phyloP scores from a whole-genome alignment of 1,140 invertebrate genomes.

The Megalopta genalis region DNA sequence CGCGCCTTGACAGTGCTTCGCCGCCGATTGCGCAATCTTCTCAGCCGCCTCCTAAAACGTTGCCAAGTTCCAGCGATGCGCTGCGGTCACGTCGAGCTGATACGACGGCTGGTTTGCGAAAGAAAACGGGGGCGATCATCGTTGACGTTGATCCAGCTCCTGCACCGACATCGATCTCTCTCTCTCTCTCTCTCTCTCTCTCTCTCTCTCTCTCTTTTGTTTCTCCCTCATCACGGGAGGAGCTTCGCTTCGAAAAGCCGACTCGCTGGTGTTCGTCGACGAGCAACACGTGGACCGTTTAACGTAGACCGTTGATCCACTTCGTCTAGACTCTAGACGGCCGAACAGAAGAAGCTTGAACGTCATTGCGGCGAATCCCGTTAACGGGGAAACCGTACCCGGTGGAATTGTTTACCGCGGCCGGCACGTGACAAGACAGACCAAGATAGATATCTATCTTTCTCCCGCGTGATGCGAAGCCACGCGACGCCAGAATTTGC shows the following conservation, averaged over 20 bases:
- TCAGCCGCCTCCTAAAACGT: background rate
- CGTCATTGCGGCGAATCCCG: conserved; percentile 56
- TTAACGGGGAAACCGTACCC: conserved; percentile 64
- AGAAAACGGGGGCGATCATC: too few relatives aligned
- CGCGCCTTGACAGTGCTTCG: background rate
- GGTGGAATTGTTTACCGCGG: conserved; percentile 31
- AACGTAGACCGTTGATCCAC: conserved; percentile 35
- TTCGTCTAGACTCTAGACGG: conserved; percentile 57
- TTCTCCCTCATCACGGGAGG: too few relatives aligned
- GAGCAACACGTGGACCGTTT: conserved; percentile 52
- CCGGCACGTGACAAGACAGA: background rate
- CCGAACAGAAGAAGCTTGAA: conserved; percentile 39
- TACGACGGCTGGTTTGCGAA: too few relatives aligned
- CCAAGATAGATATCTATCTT: background rate
- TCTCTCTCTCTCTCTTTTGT: too few relatives aligned
- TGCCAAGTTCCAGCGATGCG: background rate
- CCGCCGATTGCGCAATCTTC: conserved; percentile 1
- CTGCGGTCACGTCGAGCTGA: too few relatives aligned
- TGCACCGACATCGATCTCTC: too few relatives aligned
- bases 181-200: too few relatives aligned
- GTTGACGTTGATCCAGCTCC: too few relatives aligned
- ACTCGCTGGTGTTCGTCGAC: background rate
- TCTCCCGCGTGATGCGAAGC: background rate
- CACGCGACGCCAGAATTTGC: background rate
- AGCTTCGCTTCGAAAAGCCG: too few relatives aligned